These are phyloP conservation scores for Amphimedon queenslandica DNA, from an alignment of 37 sponge, comb jelly and placozoan genomes.

Conservation along the genomic window DNA sequence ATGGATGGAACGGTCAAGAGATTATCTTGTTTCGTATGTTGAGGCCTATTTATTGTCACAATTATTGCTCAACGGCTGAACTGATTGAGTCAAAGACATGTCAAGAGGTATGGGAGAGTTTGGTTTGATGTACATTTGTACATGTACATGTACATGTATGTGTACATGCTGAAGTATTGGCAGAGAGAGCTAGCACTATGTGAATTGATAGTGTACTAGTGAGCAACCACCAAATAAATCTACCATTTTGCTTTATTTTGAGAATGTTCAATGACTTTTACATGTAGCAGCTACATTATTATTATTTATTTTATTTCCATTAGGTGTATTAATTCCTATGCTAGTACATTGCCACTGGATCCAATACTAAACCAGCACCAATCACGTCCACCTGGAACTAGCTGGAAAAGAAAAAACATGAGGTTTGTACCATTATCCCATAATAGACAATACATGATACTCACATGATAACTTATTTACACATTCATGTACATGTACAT, in stretches of 20 bases:
- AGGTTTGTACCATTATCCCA: constrained; percentile 10
- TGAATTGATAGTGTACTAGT: too few species aligned
- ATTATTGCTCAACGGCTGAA: constrained; percentile 79
- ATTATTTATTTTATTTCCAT: too few species aligned
- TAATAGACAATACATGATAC: not conserved
- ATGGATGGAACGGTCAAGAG: constrained; percentile 75
- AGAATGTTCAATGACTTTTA: too few species aligned
- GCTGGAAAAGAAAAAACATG: constrained; percentile 62
- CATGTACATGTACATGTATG: too few species aligned
- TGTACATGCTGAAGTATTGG: too few species aligned
- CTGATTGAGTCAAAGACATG: constrained; percentile 75
- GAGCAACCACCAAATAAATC: too few species aligned
- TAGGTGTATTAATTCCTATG: constrained; percentile 43
- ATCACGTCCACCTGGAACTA: constrained; percentile 11
- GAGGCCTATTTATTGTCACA: constrained; percentile 78
- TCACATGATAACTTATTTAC: not conserved
- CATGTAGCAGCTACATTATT: too few species aligned
- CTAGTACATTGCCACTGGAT: not conserved
- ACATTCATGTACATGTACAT: too few species aligned
- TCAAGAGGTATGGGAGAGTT: constrained; percentile 1
- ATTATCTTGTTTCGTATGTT: constrained; percentile 64
- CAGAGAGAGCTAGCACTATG: too few species aligned
- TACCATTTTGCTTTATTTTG: too few species aligned
- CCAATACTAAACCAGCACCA: not conserved
- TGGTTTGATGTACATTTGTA: too few species aligned